Evolutionary conservation across 2,888 invertebrate genomes (phyloP), one percentile per base, ranked within the genome.

Genomic region (Baronia brevicornis): DNA sequence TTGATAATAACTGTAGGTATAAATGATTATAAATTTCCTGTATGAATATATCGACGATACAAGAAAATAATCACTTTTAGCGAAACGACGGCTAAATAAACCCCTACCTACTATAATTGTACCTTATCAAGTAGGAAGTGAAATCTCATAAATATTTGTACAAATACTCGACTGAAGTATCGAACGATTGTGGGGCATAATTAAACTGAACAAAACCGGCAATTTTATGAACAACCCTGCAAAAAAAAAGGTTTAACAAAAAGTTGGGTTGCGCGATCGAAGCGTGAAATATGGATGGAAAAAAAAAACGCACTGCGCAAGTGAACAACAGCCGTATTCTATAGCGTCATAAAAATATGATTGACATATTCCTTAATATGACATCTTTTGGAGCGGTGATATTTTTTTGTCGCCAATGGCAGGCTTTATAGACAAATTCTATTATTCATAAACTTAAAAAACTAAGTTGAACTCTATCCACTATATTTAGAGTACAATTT

Each of bases 351-450:
- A 82, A 79, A 82, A 84, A 78, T 82, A 82, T 84, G 82, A 84
- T 84, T 80, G 84, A 82, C 84, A 78, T 78, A 71, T 84, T 84
- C 71, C 71, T 79, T 84, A 84, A 84, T 82, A 82, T 84, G 84
- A 84, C 84, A 84, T 82, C 71, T 77, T 71, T 72, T 71, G 59
- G 68, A 59, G 68, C 80, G 75, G 79, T 80, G 84, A 80, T 84
- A 79, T 82, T 84, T 84, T 84, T 82, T 82, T 80, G 79, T 79
- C 80, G 70, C 73, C 57, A 52, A 56, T 54, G 59, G 60, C 48
- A 62, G 57, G 67, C 53, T 46, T 37, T 41, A 39, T 40, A 36
- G 29, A 33, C 13, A 27, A 5, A 19, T 43, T 42, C 19, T 21
- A 34, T 38, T 38, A 37, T 35, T n/a, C 20, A n/a, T n/a, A n/a